Conservation (phyloP, 2,113 vertebrate genomes). For the Bos javanicus region DNA sequence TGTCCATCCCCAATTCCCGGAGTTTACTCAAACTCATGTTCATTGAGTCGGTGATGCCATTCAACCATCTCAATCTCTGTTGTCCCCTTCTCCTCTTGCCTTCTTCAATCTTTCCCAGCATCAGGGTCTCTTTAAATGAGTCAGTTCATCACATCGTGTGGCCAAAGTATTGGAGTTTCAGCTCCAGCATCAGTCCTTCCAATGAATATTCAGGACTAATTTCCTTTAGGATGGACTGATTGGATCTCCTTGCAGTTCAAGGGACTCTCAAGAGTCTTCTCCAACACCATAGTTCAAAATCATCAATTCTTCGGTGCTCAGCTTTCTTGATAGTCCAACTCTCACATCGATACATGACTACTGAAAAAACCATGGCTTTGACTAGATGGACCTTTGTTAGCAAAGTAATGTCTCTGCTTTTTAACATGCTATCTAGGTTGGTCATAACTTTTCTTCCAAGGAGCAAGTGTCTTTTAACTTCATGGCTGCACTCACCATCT, state of each 20-base stretch:
- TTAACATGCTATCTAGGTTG: not conserved
- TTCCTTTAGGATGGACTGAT: not conserved
- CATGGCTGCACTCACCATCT: not conserved
- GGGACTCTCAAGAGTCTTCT: not conserved
- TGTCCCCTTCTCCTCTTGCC: not conserved
- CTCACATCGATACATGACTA: not conserved
- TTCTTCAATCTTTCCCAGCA: not conserved
- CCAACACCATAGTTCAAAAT: not conserved
- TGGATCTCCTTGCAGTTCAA: not conserved
- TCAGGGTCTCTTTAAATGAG: not conserved
- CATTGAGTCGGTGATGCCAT: not conserved
- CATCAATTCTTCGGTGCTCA: not conserved
- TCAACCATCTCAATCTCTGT: not conserved
- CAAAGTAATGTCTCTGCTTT: not conserved
- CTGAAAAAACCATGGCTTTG: not conserved
- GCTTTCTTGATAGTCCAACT: not conserved
- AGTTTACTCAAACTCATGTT: not conserved
- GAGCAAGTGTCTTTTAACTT: not conserved
- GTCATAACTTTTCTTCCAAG: not conserved
- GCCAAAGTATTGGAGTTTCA: not conserved
- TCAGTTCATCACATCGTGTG: not conserved
- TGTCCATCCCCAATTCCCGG: not conserved
- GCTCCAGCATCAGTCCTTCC: not conserved
- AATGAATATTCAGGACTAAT: not conserved
- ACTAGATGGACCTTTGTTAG: not conserved